A percentile compares a stretch with the other conserved stretches of the same genome.
These are phyloP conservation scores for Apoda limacodes DNA, from an alignment of 2,888 invertebrate genomes.

Conservation along the genomic window DNA sequence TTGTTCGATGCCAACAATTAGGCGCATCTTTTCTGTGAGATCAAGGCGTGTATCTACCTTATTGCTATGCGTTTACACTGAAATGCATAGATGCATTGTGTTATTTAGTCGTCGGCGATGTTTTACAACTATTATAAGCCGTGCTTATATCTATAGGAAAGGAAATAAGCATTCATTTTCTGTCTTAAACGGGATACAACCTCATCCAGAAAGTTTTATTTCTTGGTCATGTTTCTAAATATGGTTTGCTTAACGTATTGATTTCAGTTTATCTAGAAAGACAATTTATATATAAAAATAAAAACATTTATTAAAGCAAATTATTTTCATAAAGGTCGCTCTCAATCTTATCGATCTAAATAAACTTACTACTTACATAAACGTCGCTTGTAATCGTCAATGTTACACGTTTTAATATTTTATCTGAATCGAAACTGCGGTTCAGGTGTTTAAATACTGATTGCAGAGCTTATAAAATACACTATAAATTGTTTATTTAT, in stretches of 20 bases:
- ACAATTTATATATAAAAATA: no score
- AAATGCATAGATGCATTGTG: slow-evolving; percentile 37
- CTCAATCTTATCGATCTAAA: neutral
- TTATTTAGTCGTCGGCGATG: slow-evolving; percentile 36
- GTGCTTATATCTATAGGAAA: slow-evolving; percentile 42
- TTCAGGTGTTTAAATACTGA: slow-evolving; percentile 41
- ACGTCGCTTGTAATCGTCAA: slow-evolving; percentile 27
- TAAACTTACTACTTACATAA: slow-evolving; percentile 26
- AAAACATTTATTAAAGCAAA: no score
- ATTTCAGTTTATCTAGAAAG: no score
- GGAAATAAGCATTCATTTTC: slow-evolving; percentile 34
- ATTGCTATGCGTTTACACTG: slow-evolving; percentile 35
- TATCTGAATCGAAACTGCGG: slow-evolving; percentile 20
- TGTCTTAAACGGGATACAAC: no score
- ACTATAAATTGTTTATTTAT: slow-evolving; percentile 57
- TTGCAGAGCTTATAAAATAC: slow-evolving; percentile 44
- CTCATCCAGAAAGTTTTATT: no score
- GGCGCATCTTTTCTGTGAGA: slow-evolving; percentile 30
- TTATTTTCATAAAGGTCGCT: no score
- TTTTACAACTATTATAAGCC: slow-evolving; percentile 47
- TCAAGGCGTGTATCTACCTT: slow-evolving; percentile 22
- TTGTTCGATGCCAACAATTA: slow-evolving; percentile 42
- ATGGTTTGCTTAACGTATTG: no score
- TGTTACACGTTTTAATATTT: slow-evolving; percentile 35
- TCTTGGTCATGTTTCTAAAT: no score